Base-by-base conservation (phyloP, 1,140 invertebrate species). In the Meloidogyne floridensis region DNA sequence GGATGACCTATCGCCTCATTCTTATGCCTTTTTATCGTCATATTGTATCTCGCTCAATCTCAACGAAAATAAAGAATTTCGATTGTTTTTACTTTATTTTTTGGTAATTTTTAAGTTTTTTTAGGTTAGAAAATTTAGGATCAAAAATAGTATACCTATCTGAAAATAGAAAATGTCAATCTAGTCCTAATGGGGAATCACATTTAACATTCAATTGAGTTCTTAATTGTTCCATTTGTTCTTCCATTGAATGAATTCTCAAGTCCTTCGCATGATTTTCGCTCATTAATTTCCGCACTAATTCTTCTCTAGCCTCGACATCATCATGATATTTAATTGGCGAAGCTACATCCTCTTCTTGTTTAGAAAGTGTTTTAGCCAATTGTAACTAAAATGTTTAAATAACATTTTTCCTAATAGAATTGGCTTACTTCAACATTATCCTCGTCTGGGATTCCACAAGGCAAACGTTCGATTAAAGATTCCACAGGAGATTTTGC, bases 271-370 rank as follows among this genome's bases (percentile, higher is more conserved):
- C 59, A n/a, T 65, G 59, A 6, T 65, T 65, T 15, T 65, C 59
- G n/a, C n/a, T 65, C n/a, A 6, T 65, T n/a, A 65, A n/a, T 65
- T 65, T 65, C 15, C n/a, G 59, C 5, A 65, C 59, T 65, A 65
- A 5, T 6, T 65, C 59, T 65, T 65, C 59, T 8, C 59, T 65
- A 65, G 59, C 59, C 65, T 79, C 56, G 6, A 79, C 77, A 69
- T 79, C 77, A 53, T 79, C 77, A 51, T 79, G 77, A 11, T 51
- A 20, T n/a, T 79, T 79, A 53, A 72, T 72, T 20, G 77, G 59
- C 9, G 65, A 69, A 13, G 32, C 77, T 42, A 79, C 20, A 18
- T 79, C 77, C n/a, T 71, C 77, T 53, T 79, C 77, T 18, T 79
- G 77, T 47, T 79, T 79, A 53, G 77, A 79, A 20, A 65, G 77